Evolutionary conservation across 2,888 invertebrate genomes (phyloP).

Genomic region (Parapristionchus giblindavisi): DNA sequence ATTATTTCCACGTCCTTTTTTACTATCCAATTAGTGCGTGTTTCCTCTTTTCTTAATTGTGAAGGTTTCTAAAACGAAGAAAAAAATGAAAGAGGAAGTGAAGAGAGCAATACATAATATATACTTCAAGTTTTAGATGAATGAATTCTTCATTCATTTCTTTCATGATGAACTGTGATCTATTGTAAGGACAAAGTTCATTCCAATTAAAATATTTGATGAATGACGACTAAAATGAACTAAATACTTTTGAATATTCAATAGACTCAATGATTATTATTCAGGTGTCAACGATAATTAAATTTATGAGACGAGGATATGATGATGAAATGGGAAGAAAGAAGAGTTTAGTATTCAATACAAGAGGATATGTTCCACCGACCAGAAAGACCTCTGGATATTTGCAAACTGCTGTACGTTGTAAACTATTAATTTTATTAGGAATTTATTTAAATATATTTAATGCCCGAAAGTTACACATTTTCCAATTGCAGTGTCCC

Average conservation of each 20-base stretch:
- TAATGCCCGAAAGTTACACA: too few relatives aligned
- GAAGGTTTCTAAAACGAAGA: too few relatives aligned
- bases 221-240: not conserved
- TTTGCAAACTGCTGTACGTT: not conserved
- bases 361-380: not conserved
- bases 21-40: too few relatives aligned
- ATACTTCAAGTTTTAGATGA: too few relatives aligned
- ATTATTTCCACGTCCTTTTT: too few relatives aligned
- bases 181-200: too few relatives aligned
- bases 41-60: too few relatives aligned
- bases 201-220: not conserved
- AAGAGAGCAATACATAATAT: too few relatives aligned
- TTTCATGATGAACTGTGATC: too few relatives aligned
- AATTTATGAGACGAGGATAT: slow-evolving; percentile 66
- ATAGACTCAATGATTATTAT: slow-evolving; percentile 1
- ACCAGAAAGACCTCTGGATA: slow-evolving; percentile 25
- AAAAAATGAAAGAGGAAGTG: too few relatives aligned
- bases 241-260: not conserved
- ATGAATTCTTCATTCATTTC: too few relatives aligned
- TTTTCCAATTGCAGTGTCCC: slow-evolving; percentile 8
- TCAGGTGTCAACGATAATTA: slow-evolving; percentile 64
- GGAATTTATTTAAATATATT: too few relatives aligned
- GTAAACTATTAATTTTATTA: not conserved
- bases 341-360: not conserved
- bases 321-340: slow-evolving; percentile 54